These are phyloP conservation scores for Beaufortia kweichowensis DNA, from an alignment of 2,113 vertebrate genomes.

Conservation along the genomic window DNA sequence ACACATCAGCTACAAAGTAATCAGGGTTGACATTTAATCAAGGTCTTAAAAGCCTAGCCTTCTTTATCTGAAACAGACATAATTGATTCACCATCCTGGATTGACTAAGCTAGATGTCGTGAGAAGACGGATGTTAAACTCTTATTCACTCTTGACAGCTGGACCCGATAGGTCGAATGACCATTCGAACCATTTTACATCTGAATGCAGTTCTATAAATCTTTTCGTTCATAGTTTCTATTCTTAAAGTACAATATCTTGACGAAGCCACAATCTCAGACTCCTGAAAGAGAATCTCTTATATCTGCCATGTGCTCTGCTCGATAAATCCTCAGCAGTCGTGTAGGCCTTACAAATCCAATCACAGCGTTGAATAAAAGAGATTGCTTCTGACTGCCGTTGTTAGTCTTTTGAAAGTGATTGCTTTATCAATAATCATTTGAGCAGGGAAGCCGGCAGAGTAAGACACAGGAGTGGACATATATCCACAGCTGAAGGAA, in stretches of 20 bases:
- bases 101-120: constrained; percentile 35
- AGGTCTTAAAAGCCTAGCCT: constrained; percentile 38
- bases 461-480: constrained; percentile 36
- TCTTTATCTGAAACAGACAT: constrained; percentile 36
- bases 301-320: constrained; percentile 32
- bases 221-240: constrained; percentile 3
- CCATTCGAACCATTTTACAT: neutral
- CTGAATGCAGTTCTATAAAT: neutral
- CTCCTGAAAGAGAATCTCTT: constrained; percentile 29
- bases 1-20: constrained; percentile 34
- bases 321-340: constrained; percentile 23
- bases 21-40: constrained; percentile 55
- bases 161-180: neutral
- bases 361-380: constrained; percentile 44
- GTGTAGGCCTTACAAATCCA: constrained; percentile 31
- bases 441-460: constrained; percentile 25
- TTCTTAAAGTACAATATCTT: constrained; percentile 15
- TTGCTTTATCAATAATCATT: constrained; percentile 47
- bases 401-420: constrained; percentile 42
- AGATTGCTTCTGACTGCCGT: constrained; percentile 34
- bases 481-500: constrained; percentile 19
- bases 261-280: neutral
- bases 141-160: constrained; percentile 7
- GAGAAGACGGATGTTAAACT: constrained; percentile 9
- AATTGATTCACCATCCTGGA: constrained; percentile 45